Percentiles rank a stretch among this genome's conserved stretches.
These are phyloP conservation scores for Picus viridis DNA, from an alignment of 2,797 vertebrate genomes.

Conservation along the genomic window DNA sequence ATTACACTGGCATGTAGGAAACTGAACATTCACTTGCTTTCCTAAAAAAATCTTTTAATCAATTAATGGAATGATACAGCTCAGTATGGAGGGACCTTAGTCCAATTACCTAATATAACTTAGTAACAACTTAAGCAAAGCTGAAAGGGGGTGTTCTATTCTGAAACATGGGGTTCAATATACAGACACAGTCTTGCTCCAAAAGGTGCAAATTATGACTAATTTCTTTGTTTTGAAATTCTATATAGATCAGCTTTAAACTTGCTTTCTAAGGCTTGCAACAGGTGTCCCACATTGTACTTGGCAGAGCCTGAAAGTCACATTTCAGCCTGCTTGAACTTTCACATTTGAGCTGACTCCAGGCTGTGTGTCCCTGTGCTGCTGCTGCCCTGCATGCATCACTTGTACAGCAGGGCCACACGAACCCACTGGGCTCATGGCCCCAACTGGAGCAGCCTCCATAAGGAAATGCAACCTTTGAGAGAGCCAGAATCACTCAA, in stretches of 20 bases:
- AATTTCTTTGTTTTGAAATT: neutral
- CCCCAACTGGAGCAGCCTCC: neutral
- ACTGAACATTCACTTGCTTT: neutral
- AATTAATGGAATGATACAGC: neutral
- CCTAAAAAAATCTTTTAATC: neutral
- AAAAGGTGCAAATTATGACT: neutral
- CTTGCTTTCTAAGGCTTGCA: neutral
- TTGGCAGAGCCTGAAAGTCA: neutral
- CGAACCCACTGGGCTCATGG: neutral
- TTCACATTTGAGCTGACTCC: neutral
- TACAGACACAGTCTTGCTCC: neutral
- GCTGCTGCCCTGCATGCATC: rapidly evolving
- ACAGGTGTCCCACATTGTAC: neutral
- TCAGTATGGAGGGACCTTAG: neutral
- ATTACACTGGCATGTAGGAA: neutral
- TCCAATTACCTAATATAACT: neutral
- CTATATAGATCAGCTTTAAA: neutral
- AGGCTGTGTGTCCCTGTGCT: neutral
- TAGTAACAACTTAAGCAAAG: neutral
- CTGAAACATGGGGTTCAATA: neutral
- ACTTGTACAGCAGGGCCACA: rapidly evolving
- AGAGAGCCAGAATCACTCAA: neutral
- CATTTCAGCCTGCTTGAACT: neutral
- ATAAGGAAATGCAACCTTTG: neutral
- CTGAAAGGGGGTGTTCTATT: neutral